phyloP scores from a whole-genome alignment of 2,888 invertebrate genomes.

The Drosophila antonietae region DNA sequence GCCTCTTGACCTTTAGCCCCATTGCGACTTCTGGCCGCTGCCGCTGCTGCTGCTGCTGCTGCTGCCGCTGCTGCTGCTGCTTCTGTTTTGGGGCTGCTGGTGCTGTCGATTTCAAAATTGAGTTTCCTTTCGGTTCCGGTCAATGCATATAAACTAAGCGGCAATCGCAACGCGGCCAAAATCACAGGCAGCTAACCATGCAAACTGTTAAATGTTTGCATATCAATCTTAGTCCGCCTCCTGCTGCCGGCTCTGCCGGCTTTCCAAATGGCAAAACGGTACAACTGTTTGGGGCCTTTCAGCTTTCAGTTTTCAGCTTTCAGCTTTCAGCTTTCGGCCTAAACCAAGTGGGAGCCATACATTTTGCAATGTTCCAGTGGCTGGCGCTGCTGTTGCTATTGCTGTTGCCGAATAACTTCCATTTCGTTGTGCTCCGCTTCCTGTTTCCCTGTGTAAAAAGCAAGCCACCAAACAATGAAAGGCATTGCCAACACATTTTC shows the following conservation, averaged over 20 bases:
- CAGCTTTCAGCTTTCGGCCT: conserved; percentile 36
- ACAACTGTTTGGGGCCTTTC: conserved; percentile 36
- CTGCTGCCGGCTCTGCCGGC: conserved; percentile 5
- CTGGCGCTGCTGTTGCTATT: conserved; percentile 14
- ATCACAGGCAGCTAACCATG: conserved; percentile 64
- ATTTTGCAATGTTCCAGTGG: conserved; percentile 59
- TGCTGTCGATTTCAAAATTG: conserved; percentile 44
- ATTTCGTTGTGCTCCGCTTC: conserved; percentile 37
- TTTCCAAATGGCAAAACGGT: conserved; percentile 25
- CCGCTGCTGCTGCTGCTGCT: not conserved
- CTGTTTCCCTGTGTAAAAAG: conserved; percentile 29
- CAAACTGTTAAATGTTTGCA: conserved; percentile 73
- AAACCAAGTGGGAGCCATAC: conserved; percentile 72
- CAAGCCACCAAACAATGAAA: conserved; percentile 54
- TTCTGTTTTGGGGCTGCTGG: not conserved
- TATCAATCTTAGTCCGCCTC: conserved; percentile 66
- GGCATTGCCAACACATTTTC: conserved; percentile 53
- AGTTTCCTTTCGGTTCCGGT: conserved; percentile 53
- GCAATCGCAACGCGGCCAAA: conserved; percentile 40
- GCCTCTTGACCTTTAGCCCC: conserved; percentile 35
- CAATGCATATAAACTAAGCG: conserved; percentile 54
- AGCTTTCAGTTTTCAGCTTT: conserved; percentile 1
- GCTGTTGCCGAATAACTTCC: conserved; percentile 45
- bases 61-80: conserved; percentile 14
- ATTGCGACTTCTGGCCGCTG: not conserved